Conservation (phyloP, 2,797 vertebrate species). For the Neomorphus geoffroyi region DNA sequence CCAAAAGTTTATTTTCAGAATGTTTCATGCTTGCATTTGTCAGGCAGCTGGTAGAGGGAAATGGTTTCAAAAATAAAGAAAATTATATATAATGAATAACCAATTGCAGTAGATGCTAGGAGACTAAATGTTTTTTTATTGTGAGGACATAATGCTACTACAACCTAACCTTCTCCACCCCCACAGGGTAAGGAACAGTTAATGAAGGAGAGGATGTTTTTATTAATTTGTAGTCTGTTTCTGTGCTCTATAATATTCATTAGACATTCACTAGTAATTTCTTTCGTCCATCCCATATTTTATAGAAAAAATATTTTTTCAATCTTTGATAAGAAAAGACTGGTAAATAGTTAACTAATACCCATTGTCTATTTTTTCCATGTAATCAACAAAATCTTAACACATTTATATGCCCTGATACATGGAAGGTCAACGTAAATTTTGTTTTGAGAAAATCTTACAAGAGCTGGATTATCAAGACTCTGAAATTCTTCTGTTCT, state of each 20-base stretch:
- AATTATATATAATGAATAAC: slow-evolving; percentile 60
- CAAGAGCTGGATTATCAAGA: not conserved
- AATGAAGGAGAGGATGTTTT: slow-evolving; percentile 26
- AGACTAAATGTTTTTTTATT: slow-evolving; percentile 58
- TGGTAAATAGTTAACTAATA: not conserved
- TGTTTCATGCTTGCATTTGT: slow-evolving; percentile 26
- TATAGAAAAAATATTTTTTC: not conserved
- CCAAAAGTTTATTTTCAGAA: slow-evolving; percentile 64
- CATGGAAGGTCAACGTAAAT: not conserved
- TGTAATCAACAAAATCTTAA: not conserved
- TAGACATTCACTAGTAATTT: not conserved
- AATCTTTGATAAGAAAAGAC: not conserved
- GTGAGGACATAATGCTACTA: slow-evolving; percentile 34
- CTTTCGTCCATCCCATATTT: not conserved
- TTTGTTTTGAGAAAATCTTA: slow-evolving; percentile 2
- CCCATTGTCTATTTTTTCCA: not conserved
- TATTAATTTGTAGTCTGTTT: slow-evolving; percentile 7
- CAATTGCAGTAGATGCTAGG: slow-evolving; percentile 43
- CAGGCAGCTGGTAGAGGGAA: slow-evolving; percentile 53
- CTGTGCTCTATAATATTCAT: slow-evolving; percentile 2
- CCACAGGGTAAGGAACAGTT: slow-evolving; percentile 36
- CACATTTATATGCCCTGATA: not conserved
- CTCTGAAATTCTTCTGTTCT: not conserved
- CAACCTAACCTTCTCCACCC: slow-evolving; percentile 58
- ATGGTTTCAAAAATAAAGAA: slow-evolving; percentile 61